These are phyloP conservation scores for Buathra laborator DNA, from an alignment of 2,888 invertebrate genomes.

Conservation along the genomic window DNA sequence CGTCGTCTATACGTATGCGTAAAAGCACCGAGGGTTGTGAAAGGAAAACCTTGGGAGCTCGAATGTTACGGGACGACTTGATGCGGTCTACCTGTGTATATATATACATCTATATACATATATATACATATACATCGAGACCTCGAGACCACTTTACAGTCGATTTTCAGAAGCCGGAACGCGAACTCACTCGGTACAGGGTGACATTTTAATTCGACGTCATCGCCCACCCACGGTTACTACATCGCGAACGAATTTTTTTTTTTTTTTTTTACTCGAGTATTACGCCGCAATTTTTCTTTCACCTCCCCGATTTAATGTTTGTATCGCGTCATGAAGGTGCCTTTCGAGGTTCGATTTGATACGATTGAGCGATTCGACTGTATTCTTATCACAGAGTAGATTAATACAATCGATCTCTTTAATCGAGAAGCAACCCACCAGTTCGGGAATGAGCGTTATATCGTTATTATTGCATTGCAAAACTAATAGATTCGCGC, in stretches of 20 bases:
- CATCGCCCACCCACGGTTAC: background rate
- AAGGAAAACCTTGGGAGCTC: constrained; percentile 58
- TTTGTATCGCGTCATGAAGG: background rate
- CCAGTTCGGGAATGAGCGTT: background rate
- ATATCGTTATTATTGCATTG: background rate
- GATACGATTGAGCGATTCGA: background rate
- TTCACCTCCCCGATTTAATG: background rate
- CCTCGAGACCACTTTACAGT: constrained; percentile 6
- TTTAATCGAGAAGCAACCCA: background rate
- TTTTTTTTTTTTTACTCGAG: background rate
- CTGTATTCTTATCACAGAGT: background rate
- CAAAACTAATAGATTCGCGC: constrained; percentile 17
- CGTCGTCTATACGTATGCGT: background rate
- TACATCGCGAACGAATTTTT: constrained; percentile 10
- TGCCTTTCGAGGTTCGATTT: no score
- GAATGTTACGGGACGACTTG: constrained; percentile 43
- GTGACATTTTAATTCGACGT: constrained; percentile 28
- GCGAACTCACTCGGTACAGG: constrained; percentile 22
- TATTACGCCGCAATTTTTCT: background rate
- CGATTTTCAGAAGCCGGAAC: constrained; percentile 24
- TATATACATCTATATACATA: background rate
- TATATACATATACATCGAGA: constrained; percentile 3
- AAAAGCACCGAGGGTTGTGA: constrained; percentile 51
- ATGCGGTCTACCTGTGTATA: constrained; percentile 12
- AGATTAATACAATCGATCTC: background rate